These are phyloP conservation scores for Artibeus lituratus DNA, from an alignment of 2,797 vertebrate genomes.

Conservation along the genomic window DNA sequence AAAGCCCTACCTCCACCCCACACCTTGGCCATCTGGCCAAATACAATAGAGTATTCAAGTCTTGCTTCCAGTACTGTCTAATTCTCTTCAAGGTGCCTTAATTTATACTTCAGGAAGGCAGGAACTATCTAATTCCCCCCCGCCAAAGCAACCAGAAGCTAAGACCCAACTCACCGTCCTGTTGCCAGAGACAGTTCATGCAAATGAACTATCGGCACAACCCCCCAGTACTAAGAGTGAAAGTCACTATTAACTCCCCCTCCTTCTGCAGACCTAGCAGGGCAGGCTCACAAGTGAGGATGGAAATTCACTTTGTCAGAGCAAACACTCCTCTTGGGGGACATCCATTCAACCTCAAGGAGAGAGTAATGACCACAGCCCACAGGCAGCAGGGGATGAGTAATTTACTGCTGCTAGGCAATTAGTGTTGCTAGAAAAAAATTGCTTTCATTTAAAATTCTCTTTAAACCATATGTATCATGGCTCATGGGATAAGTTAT, in stretches of 20 bases:
- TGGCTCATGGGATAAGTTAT: constrained; percentile 72
- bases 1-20: neutral
- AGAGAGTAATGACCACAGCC: constrained; percentile 55
- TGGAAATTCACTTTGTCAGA: constrained; percentile 61
- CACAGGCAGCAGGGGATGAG: constrained; percentile 36
- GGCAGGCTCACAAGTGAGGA: neutral
- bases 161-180: neutral
- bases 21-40: neutral
- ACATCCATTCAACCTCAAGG: neutral
- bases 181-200: neutral
- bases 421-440: constrained; percentile 64
- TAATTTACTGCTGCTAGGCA: constrained; percentile 60
- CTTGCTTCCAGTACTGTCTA: neutral
- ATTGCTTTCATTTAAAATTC: constrained; percentile 70
- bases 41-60: neutral
- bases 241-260: neutral
- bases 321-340: constrained; percentile 53
- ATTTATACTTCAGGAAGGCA: neutral
- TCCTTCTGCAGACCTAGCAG: neutral
- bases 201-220: neutral
- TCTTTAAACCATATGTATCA: constrained; percentile 67
- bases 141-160: neutral
- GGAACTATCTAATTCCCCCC: neutral
- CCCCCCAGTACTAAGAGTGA: accelerated
- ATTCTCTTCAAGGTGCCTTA: neutral